Percentiles rank a stretch among this genome's conserved stretches.
These are phyloP conservation scores for Numida meleagris DNA, from an alignment of 2,113 vertebrate genomes.

Conservation along the genomic window DNA sequence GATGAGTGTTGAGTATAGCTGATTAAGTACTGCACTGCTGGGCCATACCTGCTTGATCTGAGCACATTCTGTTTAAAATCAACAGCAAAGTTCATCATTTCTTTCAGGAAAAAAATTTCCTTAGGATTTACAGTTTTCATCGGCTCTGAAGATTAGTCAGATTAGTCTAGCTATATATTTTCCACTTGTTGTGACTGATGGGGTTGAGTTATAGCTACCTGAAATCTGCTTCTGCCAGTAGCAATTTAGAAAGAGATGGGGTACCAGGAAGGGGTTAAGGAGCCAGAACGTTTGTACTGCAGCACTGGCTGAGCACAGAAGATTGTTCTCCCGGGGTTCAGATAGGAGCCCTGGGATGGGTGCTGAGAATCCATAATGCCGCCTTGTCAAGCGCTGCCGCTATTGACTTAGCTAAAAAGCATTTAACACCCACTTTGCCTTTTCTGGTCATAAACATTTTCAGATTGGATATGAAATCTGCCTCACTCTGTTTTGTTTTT, in stretches of 20 bases:
- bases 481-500: slow-evolving; percentile 28
- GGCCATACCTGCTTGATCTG: background rate
- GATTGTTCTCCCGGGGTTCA: background rate
- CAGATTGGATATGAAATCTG: slow-evolving; percentile 36
- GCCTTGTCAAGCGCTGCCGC: slow-evolving; percentile 37
- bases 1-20: background rate
- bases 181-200: background rate
- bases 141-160: background rate
- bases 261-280: slow-evolving; percentile 14
- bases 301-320: background rate
- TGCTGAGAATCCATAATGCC: background rate
- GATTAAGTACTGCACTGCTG: background rate
- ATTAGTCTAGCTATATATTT: background rate
- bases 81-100: background rate
- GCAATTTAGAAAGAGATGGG: background rate
- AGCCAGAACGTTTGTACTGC: background rate
- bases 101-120: background rate
- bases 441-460: slow-evolving; percentile 73
- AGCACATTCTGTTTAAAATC: background rate
- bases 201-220: background rate
- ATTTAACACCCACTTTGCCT: slow-evolving; percentile 68
- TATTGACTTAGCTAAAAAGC: slow-evolving; percentile 21
- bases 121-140: background rate
- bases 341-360: background rate
- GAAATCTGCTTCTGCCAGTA: background rate